Conservation (phyloP, 2,888 invertebrate species). For the Linnaemya tessellans region DNA sequence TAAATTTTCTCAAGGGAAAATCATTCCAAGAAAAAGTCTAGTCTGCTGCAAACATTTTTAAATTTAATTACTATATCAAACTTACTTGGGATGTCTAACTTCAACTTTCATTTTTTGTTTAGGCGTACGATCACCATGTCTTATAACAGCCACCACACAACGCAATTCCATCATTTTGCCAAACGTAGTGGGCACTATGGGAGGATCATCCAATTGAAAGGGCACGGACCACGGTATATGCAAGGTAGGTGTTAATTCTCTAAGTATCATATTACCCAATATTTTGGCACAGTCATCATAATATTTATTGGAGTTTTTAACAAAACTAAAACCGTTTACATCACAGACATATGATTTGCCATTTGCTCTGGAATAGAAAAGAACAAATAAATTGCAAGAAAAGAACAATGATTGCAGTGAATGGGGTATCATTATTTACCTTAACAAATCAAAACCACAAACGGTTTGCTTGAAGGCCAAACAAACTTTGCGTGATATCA, state of each 20-base stretch:
- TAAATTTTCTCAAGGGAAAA: too few species aligned
- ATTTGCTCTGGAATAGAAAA: conserved; percentile 89
- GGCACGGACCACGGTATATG: conserved; percentile 99
- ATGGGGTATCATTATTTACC: conserved; percentile 84
- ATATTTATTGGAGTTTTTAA: conserved; percentile 99
- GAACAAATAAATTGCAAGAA: neutral
- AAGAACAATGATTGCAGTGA: conserved; percentile 1
- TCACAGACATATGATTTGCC: conserved; percentile 99
- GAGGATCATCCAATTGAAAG: conserved; percentile 98
- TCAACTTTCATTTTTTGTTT: conserved; percentile 99
- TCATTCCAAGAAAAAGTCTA: too few species aligned
- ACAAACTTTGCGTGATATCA: conserved; percentile 98
- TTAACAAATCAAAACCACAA: conserved; percentile 98
- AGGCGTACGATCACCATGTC: conserved; percentile 99
- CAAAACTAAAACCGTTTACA: conserved; percentile 99
- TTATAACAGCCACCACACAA: conserved; percentile 98
- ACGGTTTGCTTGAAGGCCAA: conserved; percentile 98
- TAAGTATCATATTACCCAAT: conserved; percentile 97
- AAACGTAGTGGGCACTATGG: conserved; percentile 99
- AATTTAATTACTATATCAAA: conserved; percentile 16
- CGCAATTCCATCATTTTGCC: conserved; percentile 97
- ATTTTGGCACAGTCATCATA: conserved; percentile 99
- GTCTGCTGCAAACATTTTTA: too few species aligned
- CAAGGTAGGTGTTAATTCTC: conserved; percentile 96
- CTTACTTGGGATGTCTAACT: conserved; percentile 95